Conservation (phyloP, 37 sponge, comb jelly and placozoan genomes). For the Bolinopsis microptera region DNA sequence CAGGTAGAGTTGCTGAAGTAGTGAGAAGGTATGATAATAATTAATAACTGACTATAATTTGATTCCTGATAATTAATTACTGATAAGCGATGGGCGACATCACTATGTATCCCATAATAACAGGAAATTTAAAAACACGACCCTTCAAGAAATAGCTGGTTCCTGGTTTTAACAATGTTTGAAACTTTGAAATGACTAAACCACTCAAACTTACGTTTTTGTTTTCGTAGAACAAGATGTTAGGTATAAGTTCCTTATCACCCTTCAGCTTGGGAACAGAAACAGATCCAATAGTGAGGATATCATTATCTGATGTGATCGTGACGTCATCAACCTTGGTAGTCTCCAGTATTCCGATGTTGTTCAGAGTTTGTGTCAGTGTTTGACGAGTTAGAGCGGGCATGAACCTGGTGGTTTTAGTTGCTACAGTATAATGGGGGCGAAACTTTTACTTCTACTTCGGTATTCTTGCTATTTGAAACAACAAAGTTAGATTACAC, state of each 20-base stretch:
- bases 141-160: too few species aligned
- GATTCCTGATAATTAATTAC: too few species aligned
- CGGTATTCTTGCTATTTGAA: too few species aligned
- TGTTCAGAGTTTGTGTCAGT: conserved; percentile 69
- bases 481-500: too few species aligned
- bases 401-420: conserved; percentile 86
- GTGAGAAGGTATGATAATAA: too few species aligned
- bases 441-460: not conserved
- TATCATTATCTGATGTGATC: conserved; percentile 56
- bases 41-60: too few species aligned
- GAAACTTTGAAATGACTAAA: too few species aligned
- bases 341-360: conserved; percentile 66
- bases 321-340: not conserved
- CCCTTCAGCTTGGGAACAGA: conserved; percentile 38
- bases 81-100: too few species aligned
- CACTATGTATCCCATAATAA: too few species aligned
- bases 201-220: conserved; percentile 74
- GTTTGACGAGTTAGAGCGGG: conserved; percentile 73
- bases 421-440: too few species aligned
- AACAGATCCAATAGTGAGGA: conserved; percentile 72
- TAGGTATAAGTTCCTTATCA: conserved; percentile 74
- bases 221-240: conserved; percentile 83
- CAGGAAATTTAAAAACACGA: too few species aligned
- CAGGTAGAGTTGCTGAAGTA: conserved; percentile 72
- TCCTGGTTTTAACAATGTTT: too few species aligned